phyloP scores from a whole-genome alignment of 1,140 invertebrate genomes.

The Mamestra configurata region DNA sequence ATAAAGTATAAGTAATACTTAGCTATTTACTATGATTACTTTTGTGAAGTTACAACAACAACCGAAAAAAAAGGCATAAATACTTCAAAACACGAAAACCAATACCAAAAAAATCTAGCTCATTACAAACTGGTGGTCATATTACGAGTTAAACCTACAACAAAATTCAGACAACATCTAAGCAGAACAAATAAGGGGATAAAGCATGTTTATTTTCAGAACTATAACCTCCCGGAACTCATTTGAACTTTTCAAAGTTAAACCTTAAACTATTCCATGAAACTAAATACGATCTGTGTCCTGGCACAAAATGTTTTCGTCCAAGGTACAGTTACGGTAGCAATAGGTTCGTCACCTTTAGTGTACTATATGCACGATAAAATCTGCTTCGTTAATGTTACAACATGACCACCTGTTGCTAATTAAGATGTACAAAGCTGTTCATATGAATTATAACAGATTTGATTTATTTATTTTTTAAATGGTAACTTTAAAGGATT shows the following conservation, averaged over 20 bases:
- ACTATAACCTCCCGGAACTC: slow-evolving; percentile 43
- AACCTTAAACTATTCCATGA: slow-evolving; percentile 36
- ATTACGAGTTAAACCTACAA: neutral
- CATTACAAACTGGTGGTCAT: neutral
- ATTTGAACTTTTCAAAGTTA: slow-evolving; percentile 49
- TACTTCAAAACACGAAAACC: slow-evolving; percentile 3
- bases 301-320: neutral
- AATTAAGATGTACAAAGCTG: too few species aligned
- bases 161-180: slow-evolving; percentile 28
- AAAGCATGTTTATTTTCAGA: slow-evolving; percentile 37
- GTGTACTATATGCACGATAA: too few species aligned
- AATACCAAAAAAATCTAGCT: neutral
- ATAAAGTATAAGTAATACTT: too few species aligned
- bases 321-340: too few species aligned
- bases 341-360: too few species aligned
- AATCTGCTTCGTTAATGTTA: too few species aligned
- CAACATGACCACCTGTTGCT: too few species aligned
- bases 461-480: too few species aligned
- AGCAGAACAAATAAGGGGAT: slow-evolving; percentile 29
- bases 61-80: neutral
- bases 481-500: too few species aligned
- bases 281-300: slow-evolving; percentile 36
- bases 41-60: too few species aligned
- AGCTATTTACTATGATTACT: too few species aligned
- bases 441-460: too few species aligned